A percentile compares a stretch with the other conserved stretches of the same genome.
Conservation (phyloP, 2,888 invertebrate species). For the Xylota segnis region DNA sequence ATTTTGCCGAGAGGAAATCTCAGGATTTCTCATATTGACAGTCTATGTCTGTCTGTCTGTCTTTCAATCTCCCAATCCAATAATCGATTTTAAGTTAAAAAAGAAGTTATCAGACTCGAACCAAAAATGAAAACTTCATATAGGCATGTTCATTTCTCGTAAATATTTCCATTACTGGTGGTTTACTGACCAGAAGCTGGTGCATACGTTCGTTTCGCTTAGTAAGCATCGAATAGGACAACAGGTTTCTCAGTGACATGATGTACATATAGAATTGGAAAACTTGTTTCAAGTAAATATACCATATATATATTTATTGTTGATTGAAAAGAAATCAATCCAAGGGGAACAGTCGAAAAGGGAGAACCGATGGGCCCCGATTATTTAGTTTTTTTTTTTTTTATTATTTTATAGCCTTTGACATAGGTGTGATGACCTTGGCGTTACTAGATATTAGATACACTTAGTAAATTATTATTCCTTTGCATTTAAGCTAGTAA, state of each 20-base stretch:
- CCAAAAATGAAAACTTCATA: not conserved
- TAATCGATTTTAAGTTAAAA: not conserved
- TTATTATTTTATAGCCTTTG: not conserved
- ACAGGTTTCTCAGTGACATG: constrained; percentile 16
- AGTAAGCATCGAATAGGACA: not conserved
- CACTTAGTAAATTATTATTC: not conserved
- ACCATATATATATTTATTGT: not conserved
- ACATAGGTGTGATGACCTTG: not conserved
- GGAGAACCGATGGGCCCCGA: not conserved
- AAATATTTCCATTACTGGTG: not conserved
- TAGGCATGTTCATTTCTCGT: not conserved
- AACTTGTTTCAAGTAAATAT: constrained; percentile 9
- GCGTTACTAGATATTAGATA: not conserved
- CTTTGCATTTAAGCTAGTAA: not conserved
- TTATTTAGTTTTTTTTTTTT: not conserved
- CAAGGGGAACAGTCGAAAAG: not conserved
- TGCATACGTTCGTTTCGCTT: not conserved
- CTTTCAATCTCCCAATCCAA: not conserved
- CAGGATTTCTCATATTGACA: too few species aligned
- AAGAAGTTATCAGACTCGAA: not conserved
- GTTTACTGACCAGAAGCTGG: not conserved
- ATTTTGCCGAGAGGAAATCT: too few species aligned
- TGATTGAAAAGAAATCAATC: not conserved
- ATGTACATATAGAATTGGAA: not conserved
- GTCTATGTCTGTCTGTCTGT: too few species aligned